Base-by-base conservation (phyloP, 2,113 vertebrate genomes). In the Prietella phreatophila region DNA sequence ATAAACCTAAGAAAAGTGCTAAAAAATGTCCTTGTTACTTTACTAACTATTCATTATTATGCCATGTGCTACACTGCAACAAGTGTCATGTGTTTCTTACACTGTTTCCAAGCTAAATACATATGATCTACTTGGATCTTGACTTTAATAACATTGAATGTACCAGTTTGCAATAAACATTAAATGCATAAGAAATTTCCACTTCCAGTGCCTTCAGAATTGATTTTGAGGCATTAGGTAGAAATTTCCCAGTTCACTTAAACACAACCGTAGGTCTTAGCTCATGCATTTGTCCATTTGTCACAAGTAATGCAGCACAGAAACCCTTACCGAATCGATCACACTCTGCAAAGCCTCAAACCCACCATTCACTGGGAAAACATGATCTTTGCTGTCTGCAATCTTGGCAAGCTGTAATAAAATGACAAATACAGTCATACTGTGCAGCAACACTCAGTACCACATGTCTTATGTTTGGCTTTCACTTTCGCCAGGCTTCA, bases 341-440 rank as follows among this genome's bases (percentile, higher is more conserved):
- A 99, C 96, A 7, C 97, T 96, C 91, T 99, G 97, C 87, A 99
- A 95, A 60, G 98, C 98, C 91, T 99, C 96, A 87, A 99, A 99
- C 14, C 98, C 98, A 4, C 97, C 98, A 10, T 97, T 99, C n/a
- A 99, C 98, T 0, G 98, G 98, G 91, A 99, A 99, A 85, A 99
- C 98, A 0, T 99, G 98, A 50, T 99, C 98, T 90, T 96, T 99
- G 89, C 97, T 99, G 93, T 99, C 98, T 4, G 98, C 98, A n/a
- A 99, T 99, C 55, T 97, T 96, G 56, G 98, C 98, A 95, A 99
- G 94, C 98, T 99, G 93, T 79, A 75, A 85, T 47, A 79, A 42
- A 83, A 69, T 85, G 9, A 53, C 8, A 90, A 86, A 84, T 33
- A 27, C n/a, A 76, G 14, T 87, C 9, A 83, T 65, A 79, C 27